Evolutionary conservation across 1,140 invertebrate genomes (phyloP).

Genomic region (Drosophila willistoni): DNA sequence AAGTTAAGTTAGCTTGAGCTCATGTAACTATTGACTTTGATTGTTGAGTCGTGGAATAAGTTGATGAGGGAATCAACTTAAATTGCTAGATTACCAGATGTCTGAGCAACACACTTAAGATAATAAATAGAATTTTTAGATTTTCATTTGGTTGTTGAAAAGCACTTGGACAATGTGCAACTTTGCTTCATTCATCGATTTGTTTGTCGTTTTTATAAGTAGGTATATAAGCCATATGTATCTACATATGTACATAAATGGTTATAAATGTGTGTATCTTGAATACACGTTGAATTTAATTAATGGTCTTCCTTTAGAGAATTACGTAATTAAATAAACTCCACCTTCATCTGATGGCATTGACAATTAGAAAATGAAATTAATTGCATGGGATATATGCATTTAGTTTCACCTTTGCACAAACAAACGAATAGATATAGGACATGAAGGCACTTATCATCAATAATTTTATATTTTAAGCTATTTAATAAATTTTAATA

Average conservation of each 20-base stretch:
- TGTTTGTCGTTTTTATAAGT: neutral
- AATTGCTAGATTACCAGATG: conserved; percentile 16
- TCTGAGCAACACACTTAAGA: conserved; percentile 7
- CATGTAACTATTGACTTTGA: conserved; percentile 13
- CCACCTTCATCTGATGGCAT: neutral
- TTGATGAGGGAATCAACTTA: conserved; percentile 8
- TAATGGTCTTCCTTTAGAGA: neutral
- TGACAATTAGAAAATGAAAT: neutral
- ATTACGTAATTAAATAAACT: conserved; percentile 1
- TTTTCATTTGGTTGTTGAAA: neutral
- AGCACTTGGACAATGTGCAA: conserved; percentile 18
- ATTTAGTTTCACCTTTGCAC: neutral
- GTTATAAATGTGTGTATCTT: neutral
- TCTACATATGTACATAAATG: conserved; percentile 1
- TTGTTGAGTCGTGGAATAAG: conserved; percentile 12
- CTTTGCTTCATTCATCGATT: conserved; percentile 20
- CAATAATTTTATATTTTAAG: too few species aligned
- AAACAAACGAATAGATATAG: too few species aligned
- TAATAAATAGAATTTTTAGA: conserved; percentile 3
- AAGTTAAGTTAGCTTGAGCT: neutral
- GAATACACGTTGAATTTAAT: conserved; percentile 10
- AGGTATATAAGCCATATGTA: neutral
- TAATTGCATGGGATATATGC: neutral
- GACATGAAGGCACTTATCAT: too few species aligned
- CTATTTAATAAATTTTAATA: too few species aligned